These are phyloP conservation scores for Malacosoma neustria DNA, from an alignment of 2,888 invertebrate species.

Conservation along the genomic window DNA sequence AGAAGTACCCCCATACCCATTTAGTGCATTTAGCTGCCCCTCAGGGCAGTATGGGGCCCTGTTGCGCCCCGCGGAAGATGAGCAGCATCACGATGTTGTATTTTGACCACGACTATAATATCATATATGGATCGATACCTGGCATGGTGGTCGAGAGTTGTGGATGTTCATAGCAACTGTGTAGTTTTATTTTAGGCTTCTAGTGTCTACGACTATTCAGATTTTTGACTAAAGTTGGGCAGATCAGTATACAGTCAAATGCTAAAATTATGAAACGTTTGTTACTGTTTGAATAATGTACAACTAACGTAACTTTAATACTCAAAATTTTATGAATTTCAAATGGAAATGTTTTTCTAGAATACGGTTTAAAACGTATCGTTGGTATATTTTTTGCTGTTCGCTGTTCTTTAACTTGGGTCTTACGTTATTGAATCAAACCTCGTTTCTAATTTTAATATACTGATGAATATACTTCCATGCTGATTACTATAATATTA, in stretches of 20 bases:
- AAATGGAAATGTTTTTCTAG: background rate
- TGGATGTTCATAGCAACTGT: conserved; percentile 84
- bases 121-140: conserved; percentile 90
- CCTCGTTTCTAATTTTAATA: too few relatives aligned
- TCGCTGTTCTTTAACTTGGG: too few relatives aligned
- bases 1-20: conserved; percentile 91
- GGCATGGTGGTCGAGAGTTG: conserved; percentile 97
- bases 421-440: too few relatives aligned
- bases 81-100: conserved; percentile 93
- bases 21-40: conserved; percentile 87
- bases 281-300: background rate
- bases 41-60: conserved; percentile 87
- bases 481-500: too few relatives aligned
- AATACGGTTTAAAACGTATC: background rate
- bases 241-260: background rate
- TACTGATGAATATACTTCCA: too few relatives aligned
- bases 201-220: conserved; percentile 15
- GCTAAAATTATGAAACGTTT: too few relatives aligned
- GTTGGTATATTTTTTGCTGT: too few relatives aligned
- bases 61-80: conserved; percentile 93
- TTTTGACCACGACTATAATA: conserved; percentile 90
- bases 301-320: background rate
- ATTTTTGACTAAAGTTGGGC: conserved; percentile 2
- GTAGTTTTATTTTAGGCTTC: conserved; percentile 29
- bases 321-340: background rate